Evolutionary conservation across 2,888 invertebrate species (phyloP).

Genomic region (Ashinkailepas kermadecensis): DNA sequence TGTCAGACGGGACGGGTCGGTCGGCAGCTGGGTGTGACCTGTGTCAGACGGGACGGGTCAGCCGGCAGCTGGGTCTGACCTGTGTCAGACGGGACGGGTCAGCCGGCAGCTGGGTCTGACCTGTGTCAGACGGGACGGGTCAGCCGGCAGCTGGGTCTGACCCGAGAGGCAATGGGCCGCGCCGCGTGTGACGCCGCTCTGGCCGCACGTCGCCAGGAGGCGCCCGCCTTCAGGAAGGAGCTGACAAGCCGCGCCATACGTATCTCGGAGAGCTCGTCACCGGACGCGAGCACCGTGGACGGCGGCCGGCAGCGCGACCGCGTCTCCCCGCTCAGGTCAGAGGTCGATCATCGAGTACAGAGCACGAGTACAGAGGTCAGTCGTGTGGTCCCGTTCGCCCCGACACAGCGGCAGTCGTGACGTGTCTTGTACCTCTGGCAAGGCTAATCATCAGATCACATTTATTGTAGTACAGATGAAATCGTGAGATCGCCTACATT

Average conservation of each 20-base stretch:
- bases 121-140: background rate
- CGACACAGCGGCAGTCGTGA: too few species aligned
- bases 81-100: background rate
- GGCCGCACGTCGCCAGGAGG: background rate
- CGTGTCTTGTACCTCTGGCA: too few species aligned
- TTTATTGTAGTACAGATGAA: too few species aligned
- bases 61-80: background rate
- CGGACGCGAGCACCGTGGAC: background rate
- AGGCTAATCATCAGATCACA: too few species aligned
- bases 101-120: background rate
- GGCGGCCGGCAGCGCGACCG: background rate
- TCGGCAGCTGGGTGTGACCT: background rate
- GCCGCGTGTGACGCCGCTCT: too few species aligned
- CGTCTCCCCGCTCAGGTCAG: constrained; percentile 6
- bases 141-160: too few species aligned
- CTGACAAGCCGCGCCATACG: background rate
- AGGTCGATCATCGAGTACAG: too few species aligned
- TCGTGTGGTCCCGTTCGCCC: too few species aligned
- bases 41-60: background rate
- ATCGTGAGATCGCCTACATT: too few species aligned
- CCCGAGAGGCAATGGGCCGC: too few species aligned
- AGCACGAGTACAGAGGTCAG: too few species aligned
- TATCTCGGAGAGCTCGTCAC: constrained; percentile 7
- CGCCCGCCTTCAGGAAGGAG: background rate
- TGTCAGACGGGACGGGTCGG: background rate